Evolutionary conservation across 2,888 invertebrate genomes (phyloP), one percentile per base, ranked within the genome.

Genomic region (Colostygia pectinataria): DNA sequence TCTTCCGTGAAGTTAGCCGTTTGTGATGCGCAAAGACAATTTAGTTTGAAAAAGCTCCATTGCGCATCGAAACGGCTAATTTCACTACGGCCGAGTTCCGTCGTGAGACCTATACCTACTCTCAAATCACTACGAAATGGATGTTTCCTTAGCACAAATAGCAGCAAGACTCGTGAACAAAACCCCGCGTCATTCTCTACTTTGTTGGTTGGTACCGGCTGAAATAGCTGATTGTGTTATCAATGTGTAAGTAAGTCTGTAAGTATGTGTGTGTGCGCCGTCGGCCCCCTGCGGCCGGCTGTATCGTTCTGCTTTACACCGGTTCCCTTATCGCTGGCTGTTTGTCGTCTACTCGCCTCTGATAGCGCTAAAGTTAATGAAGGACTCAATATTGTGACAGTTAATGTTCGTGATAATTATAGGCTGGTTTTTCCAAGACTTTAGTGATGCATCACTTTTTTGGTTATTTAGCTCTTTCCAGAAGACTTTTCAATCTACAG

Each of bases 201-300:
- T 77, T 58, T 68, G 67, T 72, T 38, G 38, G 27, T 38, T 28
- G 14, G 12, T 33, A 38, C 45, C 68, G 67, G 68, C 65, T 71
- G 38, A 37, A 42, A 65, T 52, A 53, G 47, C 55, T 64, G 59
- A 66, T 68, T 61, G 63, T 65, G 74, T 80, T 85, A 83, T 83
- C 83, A 75, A 23, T 44, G 41, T 36, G 18, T 50, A 58, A 45
- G 63, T 53, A 57, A 56, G 63, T 55, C 64, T 58, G 61, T 25
- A 57, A 43, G 54, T 54, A 57, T 44, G 54, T 54, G 54, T 48
- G 76, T 49, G 68, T 55, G 61, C 47, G 60, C 46, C 54, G 49
- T 39, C 77, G 86, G 87, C 84, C 83, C 85, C 71, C 78, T 78
- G 81, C 80, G 79, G 78, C 69, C 76, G 80, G 68, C 77, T 74